These are phyloP conservation scores for Spodoptera picta DNA, from an alignment of 2,888 invertebrate genomes.

Conservation along the genomic window DNA sequence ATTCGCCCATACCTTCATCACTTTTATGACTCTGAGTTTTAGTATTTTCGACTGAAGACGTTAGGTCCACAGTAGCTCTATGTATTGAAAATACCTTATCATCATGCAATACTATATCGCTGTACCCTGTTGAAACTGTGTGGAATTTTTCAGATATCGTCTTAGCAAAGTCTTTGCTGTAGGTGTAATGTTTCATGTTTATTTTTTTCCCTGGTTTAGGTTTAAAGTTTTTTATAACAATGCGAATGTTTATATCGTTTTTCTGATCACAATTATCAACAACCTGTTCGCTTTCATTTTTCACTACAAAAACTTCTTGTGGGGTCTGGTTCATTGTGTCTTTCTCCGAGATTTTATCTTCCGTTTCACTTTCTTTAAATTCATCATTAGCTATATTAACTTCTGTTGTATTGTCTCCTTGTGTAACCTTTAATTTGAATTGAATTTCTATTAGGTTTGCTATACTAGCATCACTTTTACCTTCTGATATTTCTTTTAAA, in stretches of 20 bases:
- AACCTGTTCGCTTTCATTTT: slow-evolving; percentile 54
- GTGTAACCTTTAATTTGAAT: slow-evolving; percentile 73
- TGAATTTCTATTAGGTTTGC: slow-evolving; percentile 76
- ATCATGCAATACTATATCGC: slow-evolving; percentile 56
- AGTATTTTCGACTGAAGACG: slow-evolving; percentile 59
- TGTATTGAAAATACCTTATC: slow-evolving; percentile 68
- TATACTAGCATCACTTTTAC: slow-evolving; percentile 64
- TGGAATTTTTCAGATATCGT: slow-evolving; percentile 75
- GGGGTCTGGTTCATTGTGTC: slow-evolving; percentile 42
- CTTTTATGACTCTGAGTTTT: slow-evolving; percentile 42
- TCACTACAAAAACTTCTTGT: slow-evolving; percentile 66
- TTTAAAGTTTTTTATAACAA: slow-evolving; percentile 73
- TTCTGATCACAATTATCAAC: slow-evolving; percentile 60
- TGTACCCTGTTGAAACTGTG: slow-evolving; percentile 75
- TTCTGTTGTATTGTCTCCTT: slow-evolving; percentile 71
- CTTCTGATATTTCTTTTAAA: slow-evolving; percentile 45
- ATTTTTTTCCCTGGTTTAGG: slow-evolving; percentile 54
- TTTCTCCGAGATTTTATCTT: slow-evolving; percentile 33
- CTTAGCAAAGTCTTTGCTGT: slow-evolving; percentile 64
- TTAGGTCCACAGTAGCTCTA: slow-evolving; percentile 66
- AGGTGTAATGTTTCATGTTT: slow-evolving; percentile 22
- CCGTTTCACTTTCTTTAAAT: slow-evolving; percentile 31
- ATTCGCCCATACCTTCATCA: slow-evolving; percentile 23
- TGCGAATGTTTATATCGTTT: slow-evolving; percentile 76
- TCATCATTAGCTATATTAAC: slow-evolving; percentile 64